Conservation (phyloP, 2,888 invertebrate species). For the Hyppa rectilinea region DNA sequence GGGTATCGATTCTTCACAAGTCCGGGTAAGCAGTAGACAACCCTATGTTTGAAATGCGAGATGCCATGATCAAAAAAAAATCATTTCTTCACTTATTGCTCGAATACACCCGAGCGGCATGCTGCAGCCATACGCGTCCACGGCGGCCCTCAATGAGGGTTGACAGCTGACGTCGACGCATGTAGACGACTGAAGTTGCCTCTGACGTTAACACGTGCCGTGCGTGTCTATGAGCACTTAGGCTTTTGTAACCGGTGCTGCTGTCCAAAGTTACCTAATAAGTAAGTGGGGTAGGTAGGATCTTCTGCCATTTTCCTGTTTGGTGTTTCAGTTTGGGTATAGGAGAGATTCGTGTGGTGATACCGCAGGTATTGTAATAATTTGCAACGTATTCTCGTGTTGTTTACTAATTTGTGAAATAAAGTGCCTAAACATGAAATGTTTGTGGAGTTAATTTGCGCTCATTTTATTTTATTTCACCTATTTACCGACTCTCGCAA, state of each 20-base stretch:
- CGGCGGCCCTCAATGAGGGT: too few species aligned
- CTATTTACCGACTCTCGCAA: not conserved
- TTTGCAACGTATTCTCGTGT: slow-evolving; percentile 43
- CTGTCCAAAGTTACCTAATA: not conserved
- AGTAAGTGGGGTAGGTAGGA: not conserved
- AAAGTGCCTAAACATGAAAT: not conserved
- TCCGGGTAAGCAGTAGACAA: too few species aligned
- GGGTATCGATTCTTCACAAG: too few species aligned
- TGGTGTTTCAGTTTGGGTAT: slow-evolving; percentile 11
- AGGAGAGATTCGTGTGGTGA: slow-evolving; percentile 23
- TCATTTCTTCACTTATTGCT: too few species aligned
- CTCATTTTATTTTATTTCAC: not conserved
- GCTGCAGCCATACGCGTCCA: too few species aligned
- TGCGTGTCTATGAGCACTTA: too few species aligned
- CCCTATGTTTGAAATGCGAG: too few species aligned
- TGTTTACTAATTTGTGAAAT: slow-evolving; percentile 39
- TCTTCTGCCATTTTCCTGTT: slow-evolving; percentile 31
- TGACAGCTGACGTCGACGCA: too few species aligned
- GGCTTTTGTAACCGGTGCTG: not conserved
- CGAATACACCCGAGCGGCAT: too few species aligned
- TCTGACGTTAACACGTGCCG: too few species aligned
- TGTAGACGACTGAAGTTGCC: too few species aligned
- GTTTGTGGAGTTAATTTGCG: not conserved
- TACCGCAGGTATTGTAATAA: slow-evolving; percentile 45
- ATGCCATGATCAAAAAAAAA: too few species aligned